Conservation (phyloP, 2,797 vertebrate genomes). For the Columba guinea region DNA sequence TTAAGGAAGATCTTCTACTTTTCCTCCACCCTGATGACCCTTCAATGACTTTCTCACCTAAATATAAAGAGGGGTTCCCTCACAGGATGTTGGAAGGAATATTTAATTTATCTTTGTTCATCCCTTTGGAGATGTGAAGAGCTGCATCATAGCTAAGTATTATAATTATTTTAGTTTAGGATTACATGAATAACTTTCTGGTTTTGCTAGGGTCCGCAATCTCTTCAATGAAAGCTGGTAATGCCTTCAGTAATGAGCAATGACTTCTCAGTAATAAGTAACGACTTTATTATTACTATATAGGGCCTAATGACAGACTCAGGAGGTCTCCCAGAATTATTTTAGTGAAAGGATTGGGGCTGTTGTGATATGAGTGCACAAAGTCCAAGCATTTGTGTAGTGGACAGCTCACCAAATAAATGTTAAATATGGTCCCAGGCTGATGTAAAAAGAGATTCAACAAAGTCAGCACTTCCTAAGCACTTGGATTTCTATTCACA, state of each 20-base stretch:
- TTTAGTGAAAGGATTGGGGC: rapidly evolving
- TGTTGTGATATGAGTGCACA: neutral
- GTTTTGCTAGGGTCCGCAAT: slow-evolving; percentile 18
- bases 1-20: neutral
- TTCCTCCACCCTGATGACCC: neutral
- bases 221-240: slow-evolving; percentile 29
- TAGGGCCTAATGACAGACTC: neutral
- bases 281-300: neutral
- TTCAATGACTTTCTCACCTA: neutral
- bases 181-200: slow-evolving; percentile 20
- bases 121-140: neutral
- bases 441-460: slow-evolving; percentile 35
- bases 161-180: neutral
- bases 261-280: neutral
- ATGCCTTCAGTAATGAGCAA: neutral
- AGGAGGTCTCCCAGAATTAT: neutral
- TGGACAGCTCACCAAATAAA: slow-evolving; percentile 38
- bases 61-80: neutral
- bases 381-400: neutral
- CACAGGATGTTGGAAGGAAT: neutral
- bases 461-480: neutral
- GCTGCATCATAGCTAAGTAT: neutral
- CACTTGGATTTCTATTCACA: slow-evolving; percentile 18
- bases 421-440: slow-evolving; percentile 35
- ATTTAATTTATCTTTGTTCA: neutral